phyloP scores from a whole-genome alignment of 2,113 vertebrate genomes.

The Lichenostomus cassidix region DNA sequence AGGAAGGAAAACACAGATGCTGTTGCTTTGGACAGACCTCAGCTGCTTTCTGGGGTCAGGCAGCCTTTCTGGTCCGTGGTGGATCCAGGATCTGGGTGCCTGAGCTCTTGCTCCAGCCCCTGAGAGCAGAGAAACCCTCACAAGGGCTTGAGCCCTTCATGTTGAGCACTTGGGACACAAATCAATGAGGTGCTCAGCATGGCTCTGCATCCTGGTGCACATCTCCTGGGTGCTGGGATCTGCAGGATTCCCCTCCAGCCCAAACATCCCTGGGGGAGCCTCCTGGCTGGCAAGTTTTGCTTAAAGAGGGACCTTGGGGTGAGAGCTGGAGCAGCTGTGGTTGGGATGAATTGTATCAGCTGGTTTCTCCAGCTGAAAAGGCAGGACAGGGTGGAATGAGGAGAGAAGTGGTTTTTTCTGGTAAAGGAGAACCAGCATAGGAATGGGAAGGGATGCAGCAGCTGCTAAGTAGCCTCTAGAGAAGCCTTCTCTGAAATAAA shows the following conservation, averaged over 20 bases:
- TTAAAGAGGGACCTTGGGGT: neutral
- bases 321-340: neutral
- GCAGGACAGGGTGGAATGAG: neutral
- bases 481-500: neutral
- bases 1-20: neutral
- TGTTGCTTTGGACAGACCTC: neutral
- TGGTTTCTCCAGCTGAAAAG: neutral
- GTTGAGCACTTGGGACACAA: neutral
- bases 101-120: fast-evolving
- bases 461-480: neutral
- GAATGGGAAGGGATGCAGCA: neutral
- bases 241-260: neutral
- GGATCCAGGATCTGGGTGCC: neutral
- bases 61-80: neutral
- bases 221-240: neutral
- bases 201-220: neutral
- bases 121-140: neutral
- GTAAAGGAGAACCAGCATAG: neutral
- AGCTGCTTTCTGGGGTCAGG: neutral
- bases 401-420: neutral
- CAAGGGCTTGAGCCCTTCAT: neutral
- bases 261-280: fast-evolving
- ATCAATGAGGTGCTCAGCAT: neutral
- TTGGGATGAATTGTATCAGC: neutral
- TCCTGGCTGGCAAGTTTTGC: neutral